phyloP scores from a whole-genome alignment of 2,888 invertebrate genomes.

The Apocheima hispidaria region DNA sequence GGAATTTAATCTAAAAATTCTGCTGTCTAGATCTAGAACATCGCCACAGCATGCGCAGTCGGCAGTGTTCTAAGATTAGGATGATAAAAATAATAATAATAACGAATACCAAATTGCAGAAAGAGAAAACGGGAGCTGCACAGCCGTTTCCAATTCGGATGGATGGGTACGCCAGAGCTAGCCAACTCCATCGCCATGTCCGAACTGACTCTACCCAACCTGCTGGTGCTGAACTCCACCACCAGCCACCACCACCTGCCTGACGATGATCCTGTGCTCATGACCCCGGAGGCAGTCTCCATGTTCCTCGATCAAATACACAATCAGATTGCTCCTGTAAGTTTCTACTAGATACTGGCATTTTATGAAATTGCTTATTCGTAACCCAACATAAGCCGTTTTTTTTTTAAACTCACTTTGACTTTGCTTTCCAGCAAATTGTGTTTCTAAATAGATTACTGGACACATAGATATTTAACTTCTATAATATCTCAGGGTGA shows the following conservation, averaged over 20 bases:
- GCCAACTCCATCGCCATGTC: constrained; percentile 98
- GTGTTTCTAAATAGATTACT: no score
- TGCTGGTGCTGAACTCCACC: constrained; percentile 96
- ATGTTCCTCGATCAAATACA: constrained; percentile 91
- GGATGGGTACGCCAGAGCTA: constrained; percentile 95
- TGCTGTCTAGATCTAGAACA: no score
- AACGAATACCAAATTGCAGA: constrained; percentile 58
- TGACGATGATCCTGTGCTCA: constrained; percentile 92
- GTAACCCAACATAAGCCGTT: no score
- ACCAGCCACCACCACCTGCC: constrained; percentile 97
- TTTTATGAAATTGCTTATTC: background rate
- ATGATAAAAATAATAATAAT: no score
- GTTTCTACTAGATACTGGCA: constrained; percentile 38
- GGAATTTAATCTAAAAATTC: no score
- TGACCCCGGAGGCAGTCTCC: constrained; percentile 92
- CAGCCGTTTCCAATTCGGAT: constrained; percentile 96
- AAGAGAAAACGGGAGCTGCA: constrained; percentile 90
- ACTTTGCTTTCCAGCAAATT: no score
- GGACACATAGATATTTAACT: no score
- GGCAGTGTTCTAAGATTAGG: no score
- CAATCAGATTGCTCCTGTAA: constrained; percentile 92
- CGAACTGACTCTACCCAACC: constrained; percentile 92
- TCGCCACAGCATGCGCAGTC: no score
- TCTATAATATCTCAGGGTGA: no score
- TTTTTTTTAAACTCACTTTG: no score